Evolutionary conservation across 2,113 vertebrate genomes (phyloP).

Genomic region (Xiphias gladius): DNA sequence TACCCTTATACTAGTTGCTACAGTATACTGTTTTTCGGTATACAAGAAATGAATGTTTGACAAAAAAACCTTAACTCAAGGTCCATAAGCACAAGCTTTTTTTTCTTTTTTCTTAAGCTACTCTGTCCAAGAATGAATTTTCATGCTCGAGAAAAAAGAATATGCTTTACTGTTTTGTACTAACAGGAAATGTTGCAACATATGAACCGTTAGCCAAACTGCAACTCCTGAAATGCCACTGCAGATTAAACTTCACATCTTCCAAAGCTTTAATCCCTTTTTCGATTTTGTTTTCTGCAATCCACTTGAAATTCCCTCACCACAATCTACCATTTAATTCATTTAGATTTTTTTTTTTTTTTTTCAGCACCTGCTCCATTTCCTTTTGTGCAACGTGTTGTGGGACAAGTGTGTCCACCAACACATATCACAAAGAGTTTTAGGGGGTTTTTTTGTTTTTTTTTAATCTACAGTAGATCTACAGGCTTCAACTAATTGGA

Average conservation of each 20-base stretch:
- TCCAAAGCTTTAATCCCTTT: background rate
- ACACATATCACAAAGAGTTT: background rate
- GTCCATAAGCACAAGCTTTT: background rate
- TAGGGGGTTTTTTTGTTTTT: too few relatives aligned
- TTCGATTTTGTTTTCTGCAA: background rate
- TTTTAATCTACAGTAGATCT: background rate
- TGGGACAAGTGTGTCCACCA: background rate
- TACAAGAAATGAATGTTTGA: background rate
- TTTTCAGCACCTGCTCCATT: background rate
- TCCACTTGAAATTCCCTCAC: background rate
- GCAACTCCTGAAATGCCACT: background rate
- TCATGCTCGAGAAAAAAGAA: background rate
- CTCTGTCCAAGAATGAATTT: too few relatives aligned
- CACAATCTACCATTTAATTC: background rate
- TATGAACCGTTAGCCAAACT: background rate
- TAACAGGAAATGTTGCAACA: background rate
- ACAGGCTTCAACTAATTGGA: background rate
- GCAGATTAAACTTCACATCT: background rate
- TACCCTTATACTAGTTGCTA: background rate
- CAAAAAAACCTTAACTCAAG: too few relatives aligned
- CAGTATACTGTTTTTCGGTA: background rate
- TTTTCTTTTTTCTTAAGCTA: too few relatives aligned
- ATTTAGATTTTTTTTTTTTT: background rate
- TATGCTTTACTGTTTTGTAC: background rate
- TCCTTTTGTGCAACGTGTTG: background rate